Evolutionary conservation across 2,888 invertebrate species (phyloP).

Genomic region (Stenoptilia bipunctidactyla): DNA sequence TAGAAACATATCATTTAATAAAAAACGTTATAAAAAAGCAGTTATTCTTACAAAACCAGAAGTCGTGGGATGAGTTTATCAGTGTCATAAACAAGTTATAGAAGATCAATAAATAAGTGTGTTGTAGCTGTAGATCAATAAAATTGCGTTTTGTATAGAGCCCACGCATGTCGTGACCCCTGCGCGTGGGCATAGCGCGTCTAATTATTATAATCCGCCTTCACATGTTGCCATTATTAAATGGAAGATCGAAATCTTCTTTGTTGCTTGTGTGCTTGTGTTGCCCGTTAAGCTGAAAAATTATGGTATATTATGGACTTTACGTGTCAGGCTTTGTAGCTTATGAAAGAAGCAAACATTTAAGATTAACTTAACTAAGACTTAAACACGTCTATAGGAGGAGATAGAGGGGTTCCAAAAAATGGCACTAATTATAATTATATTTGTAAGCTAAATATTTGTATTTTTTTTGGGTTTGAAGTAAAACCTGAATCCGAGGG

Average conservation of each 20-base stretch:
- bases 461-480: no score
- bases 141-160: conserved; percentile 26
- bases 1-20: not conserved
- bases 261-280: no score
- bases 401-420: no score
- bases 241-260: not conserved
- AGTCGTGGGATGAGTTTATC: conserved; percentile 25
- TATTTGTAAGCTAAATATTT: no score
- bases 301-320: no score
- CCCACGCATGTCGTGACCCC: conserved; percentile 44
- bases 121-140: conserved; percentile 38
- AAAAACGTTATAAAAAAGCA: conserved; percentile 5
- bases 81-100: conserved; percentile 30
- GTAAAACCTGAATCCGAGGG: no score
- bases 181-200: conserved; percentile 23
- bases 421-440: no score
- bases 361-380: no score
- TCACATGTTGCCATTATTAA: not conserved
- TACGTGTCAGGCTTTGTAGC: no score
- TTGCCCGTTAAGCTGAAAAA: no score
- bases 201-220: conserved; percentile 1
- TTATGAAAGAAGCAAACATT: no score
- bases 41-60: conserved; percentile 19
- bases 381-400: no score
- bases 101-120: conserved; percentile 38